A percentile compares a stretch with the other conserved stretches of the same genome.
Conservation (phyloP, 2,888 invertebrate species). For the Drosophila incognita region DNA sequence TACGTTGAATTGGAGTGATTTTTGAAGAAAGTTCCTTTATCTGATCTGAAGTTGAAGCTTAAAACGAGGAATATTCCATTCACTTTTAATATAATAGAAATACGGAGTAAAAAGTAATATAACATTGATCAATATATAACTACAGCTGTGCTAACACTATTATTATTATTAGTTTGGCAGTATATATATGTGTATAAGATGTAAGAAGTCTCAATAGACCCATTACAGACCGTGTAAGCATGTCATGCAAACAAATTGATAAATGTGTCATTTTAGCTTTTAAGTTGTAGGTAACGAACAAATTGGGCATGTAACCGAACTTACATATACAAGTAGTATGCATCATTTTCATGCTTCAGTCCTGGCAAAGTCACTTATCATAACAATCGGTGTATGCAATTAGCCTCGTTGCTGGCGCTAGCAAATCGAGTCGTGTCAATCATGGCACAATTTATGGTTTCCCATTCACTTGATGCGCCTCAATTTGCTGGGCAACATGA, state of each 20-base stretch:
- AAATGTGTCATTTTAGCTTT: not conserved
- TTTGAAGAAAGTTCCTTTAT: not conserved
- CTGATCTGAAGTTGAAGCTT: not conserved
- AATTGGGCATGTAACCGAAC: not conserved
- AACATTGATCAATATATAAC: not conserved
- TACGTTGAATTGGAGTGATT: not conserved
- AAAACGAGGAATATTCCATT: not conserved
- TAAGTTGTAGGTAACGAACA: not conserved
- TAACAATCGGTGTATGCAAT: conserved; percentile 35
- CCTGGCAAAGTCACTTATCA: conserved; percentile 8
- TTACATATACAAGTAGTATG: not conserved
- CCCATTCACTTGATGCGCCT: conserved; percentile 24
- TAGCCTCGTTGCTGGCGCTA: conserved; percentile 20
- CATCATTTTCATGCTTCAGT: not conserved
- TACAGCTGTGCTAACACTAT: not conserved
- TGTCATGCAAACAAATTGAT: not conserved
- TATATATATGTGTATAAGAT: not conserved
- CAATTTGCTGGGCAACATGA: conserved; percentile 43
- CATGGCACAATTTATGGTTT: conserved; percentile 53
- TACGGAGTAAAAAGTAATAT: not conserved
- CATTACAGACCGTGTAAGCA: not conserved
- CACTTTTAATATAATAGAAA: not conserved
- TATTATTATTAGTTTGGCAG: not conserved
- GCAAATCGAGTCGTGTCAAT: conserved; percentile 47
- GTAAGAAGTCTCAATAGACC: not conserved